Base-by-base conservation (phyloP, 2,888 invertebrate genomes). In the Syritta pipiens region DNA sequence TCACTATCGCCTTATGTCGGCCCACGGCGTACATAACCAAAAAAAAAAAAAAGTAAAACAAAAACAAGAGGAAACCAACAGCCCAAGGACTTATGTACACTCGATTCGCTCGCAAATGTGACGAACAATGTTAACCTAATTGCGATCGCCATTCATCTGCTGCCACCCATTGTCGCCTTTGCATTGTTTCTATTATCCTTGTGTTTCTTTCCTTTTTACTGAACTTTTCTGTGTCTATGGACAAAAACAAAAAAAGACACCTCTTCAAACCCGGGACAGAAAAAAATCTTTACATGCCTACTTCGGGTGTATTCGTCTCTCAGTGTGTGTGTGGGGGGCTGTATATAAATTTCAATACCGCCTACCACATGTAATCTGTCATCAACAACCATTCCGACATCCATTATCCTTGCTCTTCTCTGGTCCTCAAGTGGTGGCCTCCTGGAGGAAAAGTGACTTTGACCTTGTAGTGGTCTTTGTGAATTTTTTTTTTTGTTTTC, bases 351-450 rank as follows among this genome's bases (percentile, higher is more conserved):
- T 14, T 14, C 22, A 57, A 48, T 32, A 20, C 22, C 24, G 12
- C 20, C 44, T 28, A 59, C 44, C 40, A 65, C 24, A 53, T 75
- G 53, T 68, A 60, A 75, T 68, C 68, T 60, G 59, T 68, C 60
- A 68, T 75, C 68, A 67, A 68, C 60, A 68, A 60, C 46, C 22
- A 55, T 75, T 60, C 53, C 49, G 37, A 37, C 53, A 60, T 17
- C 12, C 37, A 75, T 68, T 68, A 53, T 60, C 46, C 51, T 28
- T 60, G 40, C 37, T 46, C 60, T 53, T 51, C 46, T 46, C 9
- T 44, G 49, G 14, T 1, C 9, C n/a, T n/a, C 46, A 19, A 32
- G 26, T 6, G 26, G 1, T 28, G 30, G 1, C 53, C 22, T 22
- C 32, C 30, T 7, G 44, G 53, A 53, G 35, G 57, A 6, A 60